Conservation (phyloP, 2,888 invertebrate genomes). For the Invenusta paracnida region DNA sequence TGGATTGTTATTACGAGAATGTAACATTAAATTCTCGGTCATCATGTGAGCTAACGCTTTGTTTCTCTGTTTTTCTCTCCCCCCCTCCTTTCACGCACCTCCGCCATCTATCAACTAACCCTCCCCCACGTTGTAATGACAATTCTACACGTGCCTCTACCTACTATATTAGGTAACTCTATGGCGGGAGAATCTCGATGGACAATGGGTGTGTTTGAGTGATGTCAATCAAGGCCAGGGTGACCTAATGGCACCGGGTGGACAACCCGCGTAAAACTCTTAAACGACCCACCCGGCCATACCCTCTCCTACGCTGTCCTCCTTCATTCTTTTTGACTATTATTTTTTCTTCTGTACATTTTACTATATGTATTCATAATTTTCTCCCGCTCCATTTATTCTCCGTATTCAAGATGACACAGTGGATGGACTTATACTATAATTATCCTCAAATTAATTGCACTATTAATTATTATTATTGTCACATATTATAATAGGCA, state of each 20-base stretch:
- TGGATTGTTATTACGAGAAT: too few species aligned
- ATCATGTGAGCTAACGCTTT: not conserved
- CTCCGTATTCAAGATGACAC: too few species aligned
- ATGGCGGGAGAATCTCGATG: slow-evolving; percentile 86
- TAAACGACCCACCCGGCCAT: not conserved
- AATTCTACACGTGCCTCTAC: slow-evolving; percentile 62
- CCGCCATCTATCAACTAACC: not conserved
- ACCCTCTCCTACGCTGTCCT: not conserved
- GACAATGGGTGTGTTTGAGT: slow-evolving; percentile 86
- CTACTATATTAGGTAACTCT: slow-evolving; percentile 65
- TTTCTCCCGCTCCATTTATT: too few species aligned
- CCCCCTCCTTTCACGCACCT: not conserved
- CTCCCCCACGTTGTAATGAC: not conserved
- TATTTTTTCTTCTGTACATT: too few species aligned
- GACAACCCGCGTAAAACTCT: not conserved
- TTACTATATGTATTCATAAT: too few species aligned
- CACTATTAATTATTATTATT: too few species aligned
- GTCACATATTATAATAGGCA: too few species aligned
- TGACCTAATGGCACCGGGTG: slow-evolving; percentile 22
- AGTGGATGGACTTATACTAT: too few species aligned
- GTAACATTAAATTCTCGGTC: not conserved
- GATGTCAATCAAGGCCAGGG: slow-evolving; percentile 66
- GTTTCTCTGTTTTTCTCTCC: not conserved
- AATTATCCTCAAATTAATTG: too few species aligned
- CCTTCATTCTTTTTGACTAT: not conserved